These are phyloP conservation scores for Chrysaora quinquecirrha DNA, from an alignment of 30 jellyfish, hydroid and myxozoan species.

Conservation along the genomic window DNA sequence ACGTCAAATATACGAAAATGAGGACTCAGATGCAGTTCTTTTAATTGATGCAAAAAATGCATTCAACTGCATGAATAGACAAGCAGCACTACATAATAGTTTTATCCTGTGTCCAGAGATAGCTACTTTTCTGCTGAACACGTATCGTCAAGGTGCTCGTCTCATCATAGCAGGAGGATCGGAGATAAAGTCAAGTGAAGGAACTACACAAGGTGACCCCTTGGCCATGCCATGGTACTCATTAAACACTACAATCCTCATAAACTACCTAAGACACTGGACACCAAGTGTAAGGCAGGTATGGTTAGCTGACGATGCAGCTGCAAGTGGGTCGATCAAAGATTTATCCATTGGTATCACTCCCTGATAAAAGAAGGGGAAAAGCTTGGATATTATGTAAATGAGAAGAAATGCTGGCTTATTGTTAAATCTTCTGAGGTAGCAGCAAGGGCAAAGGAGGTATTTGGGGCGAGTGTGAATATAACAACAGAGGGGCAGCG, in stretches of 20 bases:
- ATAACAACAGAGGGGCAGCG: slow-evolving; percentile 20
- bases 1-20: slow-evolving; percentile 9
- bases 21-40: slow-evolving; percentile 21
- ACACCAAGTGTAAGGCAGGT: slow-evolving; percentile 10
- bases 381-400: slow-evolving; percentile 12
- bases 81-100: slow-evolving; percentile 12
- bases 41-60: slow-evolving; percentile 8
- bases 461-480: neutral
- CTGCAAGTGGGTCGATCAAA: slow-evolving; percentile 17
- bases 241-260: slow-evolving; percentile 11
- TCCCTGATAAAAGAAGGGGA: slow-evolving; percentile 10
- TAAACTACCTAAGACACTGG: slow-evolving; percentile 11
- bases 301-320: slow-evolving; percentile 12
- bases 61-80: slow-evolving; percentile 17
- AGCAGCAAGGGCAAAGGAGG: slow-evolving; percentile 18
- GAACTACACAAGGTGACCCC: slow-evolving; percentile 17
- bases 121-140: slow-evolving; percentile 11
- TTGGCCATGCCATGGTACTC: slow-evolving; percentile 14
- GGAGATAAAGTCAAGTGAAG: slow-evolving; percentile 14
- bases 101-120: slow-evolving; percentile 19
- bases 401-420: slow-evolving; percentile 12
- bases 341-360: slow-evolving; percentile 16
- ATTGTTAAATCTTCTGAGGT: neutral
- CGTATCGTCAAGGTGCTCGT: slow-evolving; percentile 10
- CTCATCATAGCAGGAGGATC: slow-evolving; percentile 16